A percentile compares a stretch with the other conserved stretches of the same genome.
Conservation (phyloP, 2,797 vertebrate genomes). For the Myiotriccus ornatus region DNA sequence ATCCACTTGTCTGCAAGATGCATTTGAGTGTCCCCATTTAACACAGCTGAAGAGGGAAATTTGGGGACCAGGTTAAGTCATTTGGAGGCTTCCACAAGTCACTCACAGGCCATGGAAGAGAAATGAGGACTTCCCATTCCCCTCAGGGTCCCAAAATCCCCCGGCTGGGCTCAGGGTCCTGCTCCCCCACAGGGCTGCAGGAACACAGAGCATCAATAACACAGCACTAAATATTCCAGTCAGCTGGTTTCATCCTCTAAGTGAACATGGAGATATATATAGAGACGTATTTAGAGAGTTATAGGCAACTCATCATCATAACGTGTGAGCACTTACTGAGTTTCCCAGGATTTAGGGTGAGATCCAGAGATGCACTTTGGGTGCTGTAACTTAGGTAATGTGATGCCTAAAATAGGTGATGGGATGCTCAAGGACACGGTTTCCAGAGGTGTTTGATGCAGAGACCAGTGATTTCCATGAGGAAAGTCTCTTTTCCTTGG, state of each 20-base stretch:
- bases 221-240: background rate
- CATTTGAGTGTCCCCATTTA: background rate
- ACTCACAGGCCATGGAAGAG: background rate
- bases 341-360: background rate
- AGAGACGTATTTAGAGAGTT: background rate
- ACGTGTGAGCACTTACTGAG: background rate
- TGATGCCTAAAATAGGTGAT: background rate
- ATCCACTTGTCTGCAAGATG: background rate
- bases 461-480: fast-evolving
- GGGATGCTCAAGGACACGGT: background rate
- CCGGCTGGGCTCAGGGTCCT: fast-evolving
- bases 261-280: background rate
- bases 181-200: background rate
- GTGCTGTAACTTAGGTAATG: background rate
- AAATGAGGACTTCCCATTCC: fast-evolving
- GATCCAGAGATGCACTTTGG: background rate
- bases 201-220: background rate
- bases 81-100: background rate
- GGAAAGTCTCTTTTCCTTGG: background rate
- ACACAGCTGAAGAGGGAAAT: background rate
- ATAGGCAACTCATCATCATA: background rate
- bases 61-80: fast-evolving
- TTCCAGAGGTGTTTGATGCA: background rate
- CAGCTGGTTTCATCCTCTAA: background rate
- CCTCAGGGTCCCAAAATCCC: fast-evolving